phyloP scores from a whole-genome alignment of 2,113 vertebrate genomes.

The Panthera uncia region DNA sequence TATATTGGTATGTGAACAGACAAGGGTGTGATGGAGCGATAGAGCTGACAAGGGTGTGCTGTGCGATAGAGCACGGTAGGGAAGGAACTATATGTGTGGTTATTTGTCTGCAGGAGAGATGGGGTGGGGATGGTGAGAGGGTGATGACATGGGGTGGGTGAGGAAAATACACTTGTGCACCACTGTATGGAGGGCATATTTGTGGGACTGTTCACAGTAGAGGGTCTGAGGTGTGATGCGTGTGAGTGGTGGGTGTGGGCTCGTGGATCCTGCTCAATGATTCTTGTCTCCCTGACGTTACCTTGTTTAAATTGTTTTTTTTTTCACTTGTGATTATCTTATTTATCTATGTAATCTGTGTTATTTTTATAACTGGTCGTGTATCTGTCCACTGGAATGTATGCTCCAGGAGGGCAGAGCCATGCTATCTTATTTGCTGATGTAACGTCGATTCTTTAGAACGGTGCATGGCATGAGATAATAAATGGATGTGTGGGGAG shows the following conservation, averaged over 20 bases:
- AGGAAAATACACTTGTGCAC: too few species aligned
- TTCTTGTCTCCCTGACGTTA: neutral
- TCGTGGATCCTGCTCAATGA: fast-evolving
- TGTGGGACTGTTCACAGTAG: neutral
- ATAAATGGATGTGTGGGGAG: too few species aligned
- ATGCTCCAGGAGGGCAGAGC: neutral
- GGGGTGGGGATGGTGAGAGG: neutral
- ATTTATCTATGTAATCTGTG: neutral
- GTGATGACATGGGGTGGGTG: neutral
- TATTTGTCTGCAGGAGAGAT: neutral
- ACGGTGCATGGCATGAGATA: neutral
- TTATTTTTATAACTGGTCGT: neutral
- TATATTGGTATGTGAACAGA: neutral
- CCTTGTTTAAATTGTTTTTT: neutral
- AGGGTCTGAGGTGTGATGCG: too few species aligned
- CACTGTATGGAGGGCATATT: neutral
- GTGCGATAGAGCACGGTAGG: fast-evolving
- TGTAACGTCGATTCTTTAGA: neutral
- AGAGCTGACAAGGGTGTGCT: too few species aligned
- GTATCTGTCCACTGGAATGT: neutral
- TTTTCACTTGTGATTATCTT: neutral
- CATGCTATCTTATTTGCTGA: neutral
- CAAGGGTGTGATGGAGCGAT: too few species aligned
- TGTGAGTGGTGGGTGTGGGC: neutral
- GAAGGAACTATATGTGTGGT: neutral